These are phyloP conservation scores for Carposina sasakii DNA, from an alignment of 1,140 invertebrate genomes.

Conservation along the genomic window DNA sequence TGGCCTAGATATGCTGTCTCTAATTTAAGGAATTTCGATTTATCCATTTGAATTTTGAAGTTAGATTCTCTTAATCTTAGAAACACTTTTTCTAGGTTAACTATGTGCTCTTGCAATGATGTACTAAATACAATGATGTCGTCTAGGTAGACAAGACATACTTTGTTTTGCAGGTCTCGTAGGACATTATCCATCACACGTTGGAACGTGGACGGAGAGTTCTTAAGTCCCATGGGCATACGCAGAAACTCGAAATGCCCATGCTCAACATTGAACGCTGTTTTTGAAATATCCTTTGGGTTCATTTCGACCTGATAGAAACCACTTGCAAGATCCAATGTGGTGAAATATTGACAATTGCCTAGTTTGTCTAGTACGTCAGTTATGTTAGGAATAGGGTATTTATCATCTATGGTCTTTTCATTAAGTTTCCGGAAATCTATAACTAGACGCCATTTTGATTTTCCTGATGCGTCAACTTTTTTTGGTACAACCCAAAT, in stretches of 20 bases:
- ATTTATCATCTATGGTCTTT: constrained; percentile 43
- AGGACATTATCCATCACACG: constrained; percentile 31
- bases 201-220: constrained; percentile 32
- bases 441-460: constrained; percentile 39
- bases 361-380: no score
- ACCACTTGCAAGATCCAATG: constrained; percentile 65
- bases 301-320: constrained; percentile 69
- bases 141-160: constrained; percentile 31
- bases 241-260: constrained; percentile 54
- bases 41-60: constrained; percentile 16
- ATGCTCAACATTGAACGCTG: constrained; percentile 48
- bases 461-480: constrained; percentile 6
- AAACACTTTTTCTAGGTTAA: constrained; percentile 8
- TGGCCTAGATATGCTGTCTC: constrained; percentile 45
- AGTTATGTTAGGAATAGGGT: no score
- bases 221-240: constrained; percentile 61
- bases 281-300: constrained; percentile 50
- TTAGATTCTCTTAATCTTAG: neutral
- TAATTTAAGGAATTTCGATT: constrained; percentile 36
- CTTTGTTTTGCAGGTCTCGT: constrained; percentile 8
- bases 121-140: constrained; percentile 30
- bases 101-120: constrained; percentile 25
- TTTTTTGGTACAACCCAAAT: no score
- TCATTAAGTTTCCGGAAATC: constrained; percentile 49
- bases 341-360: constrained; percentile 51